These are phyloP conservation scores for Pheosia gnoma DNA, from an alignment of 2,888 invertebrate species.

Conservation along the genomic window DNA sequence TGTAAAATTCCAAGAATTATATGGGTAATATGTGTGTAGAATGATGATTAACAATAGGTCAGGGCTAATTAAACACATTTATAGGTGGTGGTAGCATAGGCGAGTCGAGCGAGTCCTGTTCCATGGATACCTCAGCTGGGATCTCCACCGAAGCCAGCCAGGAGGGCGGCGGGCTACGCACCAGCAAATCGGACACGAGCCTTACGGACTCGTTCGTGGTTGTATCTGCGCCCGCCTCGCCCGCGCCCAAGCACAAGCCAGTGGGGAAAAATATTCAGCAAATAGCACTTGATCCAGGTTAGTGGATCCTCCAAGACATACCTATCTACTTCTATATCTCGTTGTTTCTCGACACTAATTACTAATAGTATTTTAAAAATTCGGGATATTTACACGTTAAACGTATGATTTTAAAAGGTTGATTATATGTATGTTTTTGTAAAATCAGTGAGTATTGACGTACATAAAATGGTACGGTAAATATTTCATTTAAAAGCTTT, in stretches of 20 bases:
- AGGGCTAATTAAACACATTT: not conserved
- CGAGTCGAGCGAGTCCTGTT: conserved; percentile 71
- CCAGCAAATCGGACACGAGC: conserved; percentile 96
- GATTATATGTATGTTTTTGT: too few relatives aligned
- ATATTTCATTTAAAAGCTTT: too few relatives aligned
- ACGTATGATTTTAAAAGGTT: too few relatives aligned
- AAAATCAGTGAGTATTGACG: too few relatives aligned
- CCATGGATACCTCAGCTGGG: conserved; percentile 47
- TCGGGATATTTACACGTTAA: too few relatives aligned
- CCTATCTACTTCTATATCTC: too few relatives aligned
- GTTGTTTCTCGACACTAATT: too few relatives aligned
- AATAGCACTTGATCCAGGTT: conserved; percentile 56
- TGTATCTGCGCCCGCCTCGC: conserved; percentile 83
- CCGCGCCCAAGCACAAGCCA: conserved; percentile 39
- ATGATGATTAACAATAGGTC: too few relatives aligned
- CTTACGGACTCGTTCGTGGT: conserved; percentile 95
- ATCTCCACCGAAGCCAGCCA: conserved; percentile 47
- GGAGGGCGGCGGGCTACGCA: conserved; percentile 81
- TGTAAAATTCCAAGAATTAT: too few relatives aligned
- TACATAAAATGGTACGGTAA: too few relatives aligned
- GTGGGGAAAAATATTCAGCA: conserved; percentile 31
- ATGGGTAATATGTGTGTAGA: too few relatives aligned
- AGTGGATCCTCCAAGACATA: not conserved
- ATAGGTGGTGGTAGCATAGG: conserved; percentile 84
- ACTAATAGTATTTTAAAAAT: too few relatives aligned